Evolutionary conservation across 1,140 invertebrate genomes (phyloP).

Genomic region (Zaprionus tsacasi): DNA sequence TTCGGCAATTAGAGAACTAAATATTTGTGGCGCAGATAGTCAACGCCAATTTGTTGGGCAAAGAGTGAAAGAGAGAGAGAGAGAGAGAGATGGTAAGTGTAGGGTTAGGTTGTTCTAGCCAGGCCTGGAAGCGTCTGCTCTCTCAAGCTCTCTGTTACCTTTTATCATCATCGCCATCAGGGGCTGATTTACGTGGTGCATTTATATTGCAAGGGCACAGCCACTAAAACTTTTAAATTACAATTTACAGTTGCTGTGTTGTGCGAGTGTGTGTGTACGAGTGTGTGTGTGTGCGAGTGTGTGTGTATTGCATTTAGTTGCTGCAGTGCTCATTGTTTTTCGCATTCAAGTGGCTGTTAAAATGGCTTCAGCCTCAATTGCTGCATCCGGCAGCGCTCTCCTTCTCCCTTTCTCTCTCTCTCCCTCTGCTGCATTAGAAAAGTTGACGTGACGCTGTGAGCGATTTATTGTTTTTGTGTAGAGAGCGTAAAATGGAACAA

Average conservation of each 20-base stretch:
- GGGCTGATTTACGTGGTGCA: slow-evolving; percentile 49
- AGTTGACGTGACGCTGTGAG: slow-evolving; percentile 80
- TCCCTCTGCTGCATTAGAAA: slow-evolving; percentile 66
- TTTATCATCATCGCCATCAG: slow-evolving; percentile 45
- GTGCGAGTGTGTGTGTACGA: slow-evolving; percentile 3
- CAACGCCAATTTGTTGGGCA: slow-evolving; percentile 45
- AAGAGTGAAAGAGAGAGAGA: slow-evolving; percentile 1
- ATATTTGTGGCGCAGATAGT: slow-evolving; percentile 54
- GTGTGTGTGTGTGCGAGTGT: slow-evolving; percentile 1
- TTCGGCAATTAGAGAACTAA: slow-evolving; percentile 51
- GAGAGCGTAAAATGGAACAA: slow-evolving; percentile 79
- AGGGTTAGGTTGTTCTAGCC: background rate
- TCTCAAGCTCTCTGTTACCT: slow-evolving; percentile 28
- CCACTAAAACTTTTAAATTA: slow-evolving; percentile 76
- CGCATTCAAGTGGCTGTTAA: slow-evolving; percentile 76
- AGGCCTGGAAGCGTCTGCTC: background rate
- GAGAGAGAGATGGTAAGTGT: background rate
- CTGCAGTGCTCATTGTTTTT: slow-evolving; percentile 54
- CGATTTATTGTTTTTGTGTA: slow-evolving; percentile 81
- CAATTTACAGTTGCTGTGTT: slow-evolving; percentile 64
- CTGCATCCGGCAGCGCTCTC: slow-evolving; percentile 53
- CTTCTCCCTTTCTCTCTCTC: background rate
- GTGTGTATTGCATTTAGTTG: slow-evolving; percentile 31
- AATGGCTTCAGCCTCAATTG: slow-evolving; percentile 80
- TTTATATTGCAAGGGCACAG: slow-evolving; percentile 57